Base-by-base conservation (phyloP, 2,797 vertebrate genomes). In the Oceanodroma leucorhoa region DNA sequence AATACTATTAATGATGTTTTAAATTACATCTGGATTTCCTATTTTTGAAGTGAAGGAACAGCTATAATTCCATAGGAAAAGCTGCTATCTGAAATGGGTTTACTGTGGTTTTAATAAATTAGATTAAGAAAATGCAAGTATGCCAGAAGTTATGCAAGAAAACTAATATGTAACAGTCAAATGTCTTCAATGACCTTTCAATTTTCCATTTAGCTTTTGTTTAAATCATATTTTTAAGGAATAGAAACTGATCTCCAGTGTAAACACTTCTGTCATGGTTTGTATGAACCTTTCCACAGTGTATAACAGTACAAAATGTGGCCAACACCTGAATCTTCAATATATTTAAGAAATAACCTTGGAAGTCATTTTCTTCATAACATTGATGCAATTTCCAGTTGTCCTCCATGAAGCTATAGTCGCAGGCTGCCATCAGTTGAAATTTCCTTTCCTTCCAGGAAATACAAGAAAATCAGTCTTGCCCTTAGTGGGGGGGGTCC, bases 151-250 rank as follows among this genome's bases (percentile, higher is more conserved):
- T 30, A 45, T 20, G n/a, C 19, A 79, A 76, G 30, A 51, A 79
- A 84, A 58, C 34, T 34, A 65, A 45, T 36, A 57, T 5, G 10
- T 22, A 36, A 36, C 38, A 22, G 60, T 81, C 38, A 50, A 6
- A 38, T 46, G 14, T 50, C 40, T 78, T 77, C 27, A 38, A 13
- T 73, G 41, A 50, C 73, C 46, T 40, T 86, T 57, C 34, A 2
- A 0, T 89, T 40, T 83, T 55, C 50, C 29, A 20, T 23, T 36
- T 61, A 19, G 55, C 30, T 61, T 73, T 76, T 88, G 70, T 50
- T 92, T 65, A 83, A 92, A 69, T 30, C 18, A 10, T n/a, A 32
- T 83, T 90, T 92, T 83, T 36, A 84, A 91, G 79, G 57, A 78
- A 30, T n/a, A 73, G 60, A 81, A 78, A 8, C 53, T n/a, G 23